Base-by-base conservation (phyloP, 2,888 invertebrate genomes). In the Protophormia terraenovae region DNA sequence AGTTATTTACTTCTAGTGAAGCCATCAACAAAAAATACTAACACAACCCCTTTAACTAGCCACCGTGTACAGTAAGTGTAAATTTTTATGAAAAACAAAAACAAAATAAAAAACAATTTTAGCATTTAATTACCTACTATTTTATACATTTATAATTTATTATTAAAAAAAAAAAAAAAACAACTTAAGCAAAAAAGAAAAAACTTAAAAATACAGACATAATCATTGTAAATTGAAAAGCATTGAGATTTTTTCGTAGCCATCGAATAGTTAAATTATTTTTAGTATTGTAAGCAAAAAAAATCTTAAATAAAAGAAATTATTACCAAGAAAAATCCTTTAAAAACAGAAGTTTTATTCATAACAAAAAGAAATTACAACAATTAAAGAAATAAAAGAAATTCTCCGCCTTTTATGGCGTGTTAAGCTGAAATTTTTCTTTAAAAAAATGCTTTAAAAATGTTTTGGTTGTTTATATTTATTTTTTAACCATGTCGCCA, bases 1-100 rank as follows among this genome's bases (percentile, higher is more conserved):
- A 62, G 86, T 88, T 77, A 88, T 88, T 86, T 88, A 88, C 69
- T 88, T 88, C 83, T 88, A 88, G 86, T 86, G 75, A 62, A n/a
- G 32, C 47, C 10, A 22, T 35, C 38, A 16, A 12, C 60, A 8
- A 32, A 7, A n/a, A n/a, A n/a, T n/a, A n/a, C n/a, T n/a, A n/a
- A 50, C 1, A 58, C 24, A 58, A 50, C 55, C 35, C 7, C 60
- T 35, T 29, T 22, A 73, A 60, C 53, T 47, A 58, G 53, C 60
- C 69, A 27, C 32, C 47, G n/a, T 76, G 79, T 82, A 85, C 78
- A 82, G 82, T 82, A 85, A 85, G 75, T 85, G 85, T 82, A 85
- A 75, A 85, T 82, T 78, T 60, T 16, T 50, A 53, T 19, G 12
- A 41, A 47, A 29, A 72, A 35, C 8, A 0, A 47, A 7, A 32